These are phyloP conservation scores for Tringa solitaria DNA, from an alignment of 2,113 vertebrate species.

Conservation along the genomic window DNA sequence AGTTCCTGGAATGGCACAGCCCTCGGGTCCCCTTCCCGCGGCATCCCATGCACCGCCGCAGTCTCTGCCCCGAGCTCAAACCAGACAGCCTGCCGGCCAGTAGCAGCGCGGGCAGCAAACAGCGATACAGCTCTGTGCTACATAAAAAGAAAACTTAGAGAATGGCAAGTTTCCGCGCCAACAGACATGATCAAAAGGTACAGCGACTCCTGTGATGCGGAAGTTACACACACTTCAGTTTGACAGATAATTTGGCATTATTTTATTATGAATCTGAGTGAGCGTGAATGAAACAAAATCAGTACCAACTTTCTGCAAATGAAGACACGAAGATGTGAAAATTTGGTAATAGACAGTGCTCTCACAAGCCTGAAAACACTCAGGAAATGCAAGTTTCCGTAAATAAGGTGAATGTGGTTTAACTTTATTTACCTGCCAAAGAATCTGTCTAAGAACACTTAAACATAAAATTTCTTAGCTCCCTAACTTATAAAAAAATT, in stretches of 20 bases:
- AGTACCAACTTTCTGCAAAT: conserved; percentile 70
- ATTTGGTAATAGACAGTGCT: conserved; percentile 51
- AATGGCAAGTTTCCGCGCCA: conserved; percentile 27
- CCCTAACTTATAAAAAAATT: conserved; percentile 64
- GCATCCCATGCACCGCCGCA: not conserved
- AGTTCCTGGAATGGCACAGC: not conserved
- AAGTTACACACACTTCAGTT: conserved; percentile 65
- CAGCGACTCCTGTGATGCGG: conserved; percentile 25
- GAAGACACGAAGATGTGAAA: conserved; percentile 66
- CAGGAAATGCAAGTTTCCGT: conserved; percentile 59
- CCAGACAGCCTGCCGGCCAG: conserved; percentile 17
- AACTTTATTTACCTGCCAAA: conserved; percentile 66
- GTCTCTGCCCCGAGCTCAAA: conserved; percentile 48
- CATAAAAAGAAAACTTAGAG: not conserved
- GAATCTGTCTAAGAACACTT: conserved; percentile 69
- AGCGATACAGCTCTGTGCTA: conserved; percentile 29
- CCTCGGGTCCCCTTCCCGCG: not conserved
- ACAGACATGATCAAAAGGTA: conserved; percentile 50
- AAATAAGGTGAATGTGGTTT: conserved; percentile 63
- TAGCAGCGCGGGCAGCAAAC: conserved; percentile 19
- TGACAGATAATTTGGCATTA: conserved; percentile 75
- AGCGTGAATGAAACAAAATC: conserved; percentile 69
- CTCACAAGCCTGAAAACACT: conserved; percentile 68
- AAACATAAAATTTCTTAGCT: conserved; percentile 68
- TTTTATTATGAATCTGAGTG: conserved; percentile 74